A percentile compares a stretch with the other conserved stretches of the same genome.
phyloP scores from a whole-genome alignment of 2,113 vertebrate species.

The Solea senegalensis region DNA sequence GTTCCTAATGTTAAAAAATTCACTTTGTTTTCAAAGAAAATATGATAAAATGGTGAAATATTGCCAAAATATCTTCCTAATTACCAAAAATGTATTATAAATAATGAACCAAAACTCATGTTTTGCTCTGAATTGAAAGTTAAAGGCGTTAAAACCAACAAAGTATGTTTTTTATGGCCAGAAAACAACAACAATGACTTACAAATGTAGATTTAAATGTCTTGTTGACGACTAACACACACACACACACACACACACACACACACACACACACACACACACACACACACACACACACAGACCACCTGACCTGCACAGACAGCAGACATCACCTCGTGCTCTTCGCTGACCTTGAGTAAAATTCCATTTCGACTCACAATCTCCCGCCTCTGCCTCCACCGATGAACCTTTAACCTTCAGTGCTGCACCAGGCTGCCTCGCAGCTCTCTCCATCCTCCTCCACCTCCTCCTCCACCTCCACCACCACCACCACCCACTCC shows the following conservation, averaged over 20 bases:
- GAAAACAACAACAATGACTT: too few relatives aligned
- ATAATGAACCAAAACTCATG: too few relatives aligned
- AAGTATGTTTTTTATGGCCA: too few relatives aligned
- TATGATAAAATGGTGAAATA: too few relatives aligned
- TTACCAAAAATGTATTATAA: too few relatives aligned
- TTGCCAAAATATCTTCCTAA: too few relatives aligned
- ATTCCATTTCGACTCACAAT: constrained; percentile 64
- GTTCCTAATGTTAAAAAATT: too few relatives aligned
- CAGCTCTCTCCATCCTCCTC: constrained; percentile 48
- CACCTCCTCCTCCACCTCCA: constrained; percentile 23
- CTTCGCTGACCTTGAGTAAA: constrained; percentile 53
- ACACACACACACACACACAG: constrained; percentile 28
- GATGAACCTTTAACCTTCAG: constrained; percentile 68
- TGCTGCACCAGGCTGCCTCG: constrained; percentile 45
- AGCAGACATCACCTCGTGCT: constrained; percentile 35
- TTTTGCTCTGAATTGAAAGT: too few relatives aligned
- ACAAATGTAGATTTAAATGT: too few relatives aligned
- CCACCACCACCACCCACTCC: constrained; percentile 8
- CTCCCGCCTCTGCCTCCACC: constrained; percentile 48
- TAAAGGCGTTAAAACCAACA: too few relatives aligned
- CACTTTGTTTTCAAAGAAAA: too few relatives aligned
- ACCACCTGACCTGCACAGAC: constrained; percentile 35
- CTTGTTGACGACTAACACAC: not conserved
- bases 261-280: constrained; percentile 26
- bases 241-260: constrained; percentile 36